phyloP scores from a whole-genome alignment of 2,113 vertebrate genomes.

The Polypterus senegalus region DNA sequence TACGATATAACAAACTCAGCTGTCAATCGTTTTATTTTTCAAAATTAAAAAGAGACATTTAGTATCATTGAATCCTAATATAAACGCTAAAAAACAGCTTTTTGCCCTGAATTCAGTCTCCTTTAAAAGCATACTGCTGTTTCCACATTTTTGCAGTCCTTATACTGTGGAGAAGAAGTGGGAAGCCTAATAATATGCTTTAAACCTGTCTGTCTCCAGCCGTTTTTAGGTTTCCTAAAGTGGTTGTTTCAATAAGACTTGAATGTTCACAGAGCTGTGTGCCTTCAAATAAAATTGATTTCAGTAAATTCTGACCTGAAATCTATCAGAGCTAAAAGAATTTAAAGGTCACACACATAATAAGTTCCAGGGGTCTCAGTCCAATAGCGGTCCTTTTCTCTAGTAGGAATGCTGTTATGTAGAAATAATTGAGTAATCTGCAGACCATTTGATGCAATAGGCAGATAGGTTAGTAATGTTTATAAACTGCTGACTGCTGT shows the following conservation, averaged over 20 bases:
- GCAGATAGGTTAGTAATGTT: constrained; percentile 41
- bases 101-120: background rate
- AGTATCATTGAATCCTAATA: too few relatives aligned
- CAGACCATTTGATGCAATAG: constrained; percentile 64
- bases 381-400: constrained; percentile 64
- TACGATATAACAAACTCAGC: too few relatives aligned
- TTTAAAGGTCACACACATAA: constrained; percentile 70
- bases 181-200: constrained; percentile 33
- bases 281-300: constrained; percentile 60
- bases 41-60: too few relatives aligned
- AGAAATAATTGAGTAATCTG: constrained; percentile 71
- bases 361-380: constrained; percentile 65
- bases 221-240: constrained; percentile 35
- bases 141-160: constrained; percentile 32
- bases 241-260: constrained; percentile 42
- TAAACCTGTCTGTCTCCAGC: constrained; percentile 43
- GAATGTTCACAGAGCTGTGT: constrained; percentile 22
- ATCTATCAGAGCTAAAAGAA: constrained; percentile 61
- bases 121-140: background rate
- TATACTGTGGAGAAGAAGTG: too few relatives aligned
- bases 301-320: constrained; percentile 67
- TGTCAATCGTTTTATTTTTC: too few relatives aligned
- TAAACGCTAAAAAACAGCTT: too few relatives aligned
- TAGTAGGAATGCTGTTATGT: constrained; percentile 56
- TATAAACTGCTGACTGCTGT: constrained; percentile 28